These are phyloP conservation scores for Hypsibius dujardini DNA, from an alignment of 1,140 invertebrate species.

Conservation along the genomic window DNA sequence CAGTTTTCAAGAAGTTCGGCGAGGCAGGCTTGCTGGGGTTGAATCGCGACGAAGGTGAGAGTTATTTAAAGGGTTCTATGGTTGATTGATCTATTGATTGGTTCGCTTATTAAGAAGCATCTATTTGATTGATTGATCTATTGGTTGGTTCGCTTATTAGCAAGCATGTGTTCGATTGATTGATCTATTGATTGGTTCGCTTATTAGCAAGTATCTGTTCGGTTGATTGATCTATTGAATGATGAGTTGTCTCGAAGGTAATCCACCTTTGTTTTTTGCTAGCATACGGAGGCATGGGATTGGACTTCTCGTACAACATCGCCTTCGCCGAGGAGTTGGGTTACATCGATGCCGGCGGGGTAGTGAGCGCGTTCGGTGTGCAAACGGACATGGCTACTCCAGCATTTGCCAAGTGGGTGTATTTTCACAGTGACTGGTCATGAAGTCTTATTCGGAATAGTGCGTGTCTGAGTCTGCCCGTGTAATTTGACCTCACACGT, in stretches of 20 bases:
- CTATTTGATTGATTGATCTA: background rate
- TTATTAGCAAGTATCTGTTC: background rate
- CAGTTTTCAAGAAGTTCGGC: conserved; percentile 42
- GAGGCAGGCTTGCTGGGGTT: conserved; percentile 41
- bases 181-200: too few relatives aligned
- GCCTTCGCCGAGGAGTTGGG: conserved; percentile 42
- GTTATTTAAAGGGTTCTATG: background rate
- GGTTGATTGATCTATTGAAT: too few relatives aligned
- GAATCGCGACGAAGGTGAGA: conserved; percentile 33
- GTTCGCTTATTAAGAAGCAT: background rate
- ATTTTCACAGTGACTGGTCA: too few relatives aligned
- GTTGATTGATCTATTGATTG: background rate
- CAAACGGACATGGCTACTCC: conserved; percentile 41
- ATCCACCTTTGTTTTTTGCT: conserved; percentile 19
- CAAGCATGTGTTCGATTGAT: background rate
- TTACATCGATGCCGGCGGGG: conserved; percentile 37
- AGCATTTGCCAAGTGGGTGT: conserved; percentile 25
- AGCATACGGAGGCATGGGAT: conserved; percentile 43
- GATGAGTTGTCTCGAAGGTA: background rate
- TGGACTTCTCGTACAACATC: conserved; percentile 41
- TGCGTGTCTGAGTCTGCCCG: background rate
- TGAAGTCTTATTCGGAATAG: too few relatives aligned
- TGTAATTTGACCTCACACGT: too few relatives aligned
- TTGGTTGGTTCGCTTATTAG: background rate
- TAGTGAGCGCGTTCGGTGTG: conserved; percentile 42